Percentiles rank a stretch among this genome's conserved stretches.
phyloP scores from a whole-genome alignment of 2,113 vertebrate species.

The Larimichthys crocea region DNA sequence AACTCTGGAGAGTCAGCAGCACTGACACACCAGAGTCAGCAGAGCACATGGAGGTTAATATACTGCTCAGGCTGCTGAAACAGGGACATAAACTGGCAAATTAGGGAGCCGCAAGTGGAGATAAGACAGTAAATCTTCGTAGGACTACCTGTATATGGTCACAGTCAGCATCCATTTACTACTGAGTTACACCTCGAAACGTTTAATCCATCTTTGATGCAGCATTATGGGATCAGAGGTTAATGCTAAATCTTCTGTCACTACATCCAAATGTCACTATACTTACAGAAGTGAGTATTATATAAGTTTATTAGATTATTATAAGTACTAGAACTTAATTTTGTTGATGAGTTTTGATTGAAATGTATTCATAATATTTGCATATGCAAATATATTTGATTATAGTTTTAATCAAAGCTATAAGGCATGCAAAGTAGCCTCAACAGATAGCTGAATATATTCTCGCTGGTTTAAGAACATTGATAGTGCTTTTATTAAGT shows the following conservation, averaged over 20 bases:
- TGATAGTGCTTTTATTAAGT: neutral
- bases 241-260: neutral
- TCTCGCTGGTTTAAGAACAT: neutral
- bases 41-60: slow-evolving; percentile 31
- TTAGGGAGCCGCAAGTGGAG: slow-evolving; percentile 34
- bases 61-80: slow-evolving; percentile 50
- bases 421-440: neutral
- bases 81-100: slow-evolving; percentile 40
- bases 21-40: slow-evolving; percentile 20
- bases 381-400: no score
- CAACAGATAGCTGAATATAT: neutral
- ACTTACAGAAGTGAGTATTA: neutral
- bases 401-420: neutral
- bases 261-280: neutral
- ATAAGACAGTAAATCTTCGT: slow-evolving; percentile 46
- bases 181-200: slow-evolving; percentile 4
- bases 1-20: slow-evolving; percentile 45
- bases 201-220: slow-evolving; percentile 18
- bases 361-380: neutral
- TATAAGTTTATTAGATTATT: no score
- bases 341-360: neutral
- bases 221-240: slow-evolving; percentile 23
- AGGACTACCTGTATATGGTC: neutral
- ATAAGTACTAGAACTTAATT: neutral
- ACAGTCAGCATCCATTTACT: slow-evolving; percentile 38